Conservation (phyloP, 2,113 vertebrate genomes). For the Mellivora capensis region DNA sequence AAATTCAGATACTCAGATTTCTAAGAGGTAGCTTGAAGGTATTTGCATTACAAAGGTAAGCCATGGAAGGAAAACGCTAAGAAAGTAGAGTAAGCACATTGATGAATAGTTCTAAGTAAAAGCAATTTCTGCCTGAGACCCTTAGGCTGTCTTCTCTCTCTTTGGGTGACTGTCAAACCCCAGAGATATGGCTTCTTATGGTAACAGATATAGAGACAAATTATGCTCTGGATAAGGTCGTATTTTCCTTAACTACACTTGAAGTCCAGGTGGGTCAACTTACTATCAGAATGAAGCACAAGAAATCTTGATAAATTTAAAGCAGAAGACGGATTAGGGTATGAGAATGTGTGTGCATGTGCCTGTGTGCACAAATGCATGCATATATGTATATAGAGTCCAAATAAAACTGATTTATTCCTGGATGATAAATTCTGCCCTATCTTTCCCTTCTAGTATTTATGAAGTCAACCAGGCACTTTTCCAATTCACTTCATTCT, state of each 20-base stretch:
- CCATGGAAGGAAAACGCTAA: constrained; percentile 48
- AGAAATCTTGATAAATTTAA: not conserved
- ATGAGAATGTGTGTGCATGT: not conserved
- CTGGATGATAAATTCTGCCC: not conserved
- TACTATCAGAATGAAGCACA: constrained; percentile 1
- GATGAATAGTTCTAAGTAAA: constrained; percentile 82
- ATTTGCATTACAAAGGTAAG: constrained; percentile 75
- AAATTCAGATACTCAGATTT: not conserved
- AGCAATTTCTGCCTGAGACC: constrained; percentile 80
- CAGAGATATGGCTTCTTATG: constrained; percentile 53
- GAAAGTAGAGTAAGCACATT: constrained; percentile 75
- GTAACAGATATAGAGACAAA: constrained; percentile 24
- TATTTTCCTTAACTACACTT: constrained; percentile 45
- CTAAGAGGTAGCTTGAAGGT: constrained; percentile 57
- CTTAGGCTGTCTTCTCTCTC: constrained; percentile 66
- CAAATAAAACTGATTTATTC: not conserved
- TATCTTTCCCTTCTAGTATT: constrained; percentile 11
- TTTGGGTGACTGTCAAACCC: constrained; percentile 53
- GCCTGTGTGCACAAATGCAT: not conserved
- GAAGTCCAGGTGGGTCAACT: constrained; percentile 27
- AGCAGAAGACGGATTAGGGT: not conserved
- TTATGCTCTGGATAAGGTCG: not conserved
- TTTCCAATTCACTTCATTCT: constrained; percentile 55
- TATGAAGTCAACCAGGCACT: constrained; percentile 53
- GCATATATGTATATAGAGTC: too few relatives aligned